phyloP scores from a whole-genome alignment of 1,140 invertebrate genomes.

The Drosophila insularis region DNA sequence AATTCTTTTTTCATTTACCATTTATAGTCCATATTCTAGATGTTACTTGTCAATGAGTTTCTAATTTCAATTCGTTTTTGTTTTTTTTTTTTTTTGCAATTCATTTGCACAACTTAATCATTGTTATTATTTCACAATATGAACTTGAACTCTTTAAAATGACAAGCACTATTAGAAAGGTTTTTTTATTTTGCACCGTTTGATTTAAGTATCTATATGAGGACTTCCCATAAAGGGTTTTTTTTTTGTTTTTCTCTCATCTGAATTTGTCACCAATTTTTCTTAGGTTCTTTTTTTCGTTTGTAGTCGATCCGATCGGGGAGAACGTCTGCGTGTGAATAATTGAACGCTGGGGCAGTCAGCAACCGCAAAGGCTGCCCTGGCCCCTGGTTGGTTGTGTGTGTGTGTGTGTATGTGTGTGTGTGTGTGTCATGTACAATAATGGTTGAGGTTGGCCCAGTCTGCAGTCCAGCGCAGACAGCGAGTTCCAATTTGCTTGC shows the following conservation, averaged over 20 bases:
- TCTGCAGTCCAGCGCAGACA: slow-evolving; percentile 43
- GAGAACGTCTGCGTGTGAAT: slow-evolving; percentile 71
- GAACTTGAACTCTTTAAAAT: slow-evolving; percentile 49
- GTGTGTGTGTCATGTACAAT: slow-evolving; percentile 11
- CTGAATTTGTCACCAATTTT: slow-evolving; percentile 32
- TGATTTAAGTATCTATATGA: slow-evolving; percentile 2
- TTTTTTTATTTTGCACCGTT: slow-evolving; percentile 19
- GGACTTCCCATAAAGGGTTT: no score
- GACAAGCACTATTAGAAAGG: slow-evolving; percentile 27
- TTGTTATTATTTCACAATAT: slow-evolving; percentile 62
- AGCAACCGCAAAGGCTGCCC: slow-evolving; percentile 66
- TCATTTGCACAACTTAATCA: slow-evolving; percentile 51
- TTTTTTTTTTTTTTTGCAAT: slow-evolving; percentile 44
- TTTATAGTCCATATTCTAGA: slow-evolving; percentile 7
- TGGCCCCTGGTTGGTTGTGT: slow-evolving; percentile 20
- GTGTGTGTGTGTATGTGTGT: neutral
- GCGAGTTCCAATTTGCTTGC: slow-evolving; percentile 28
- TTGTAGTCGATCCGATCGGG: slow-evolving; percentile 52
- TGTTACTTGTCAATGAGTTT: slow-evolving; percentile 8
- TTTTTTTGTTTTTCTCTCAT: no score
- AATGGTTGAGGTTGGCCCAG: slow-evolving; percentile 43
- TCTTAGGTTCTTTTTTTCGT: slow-evolving; percentile 23
- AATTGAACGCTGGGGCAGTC: slow-evolving; percentile 50
- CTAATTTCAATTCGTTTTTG: neutral
- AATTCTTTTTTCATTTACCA: neutral